phyloP scores from a whole-genome alignment of 1,140 invertebrate genomes.

The Coptotermes formosanus region DNA sequence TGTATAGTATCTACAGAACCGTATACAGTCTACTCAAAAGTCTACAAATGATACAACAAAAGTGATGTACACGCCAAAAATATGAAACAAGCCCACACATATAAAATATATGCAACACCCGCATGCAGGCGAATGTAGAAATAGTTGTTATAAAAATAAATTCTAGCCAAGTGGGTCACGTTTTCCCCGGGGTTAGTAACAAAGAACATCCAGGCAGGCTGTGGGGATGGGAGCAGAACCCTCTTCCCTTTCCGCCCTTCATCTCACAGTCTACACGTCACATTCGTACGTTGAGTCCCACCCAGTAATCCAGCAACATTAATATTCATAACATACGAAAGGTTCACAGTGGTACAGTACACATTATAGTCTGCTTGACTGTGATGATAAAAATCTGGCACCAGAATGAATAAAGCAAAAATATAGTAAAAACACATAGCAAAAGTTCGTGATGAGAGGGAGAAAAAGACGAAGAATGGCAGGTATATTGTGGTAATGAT shows the following conservation, averaged over 20 bases:
- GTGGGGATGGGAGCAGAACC: neutral
- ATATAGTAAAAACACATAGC: neutral
- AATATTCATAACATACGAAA: slow-evolving; percentile 17
- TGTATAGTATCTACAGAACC: neutral
- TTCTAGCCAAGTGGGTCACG: neutral
- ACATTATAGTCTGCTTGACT: slow-evolving; percentile 16
- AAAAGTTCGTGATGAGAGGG: neutral
- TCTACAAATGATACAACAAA: neutral
- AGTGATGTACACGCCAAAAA: neutral
- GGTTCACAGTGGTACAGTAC: neutral
- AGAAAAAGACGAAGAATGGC: neutral
- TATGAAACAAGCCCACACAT: neutral
- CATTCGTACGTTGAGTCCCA: slow-evolving; percentile 6
- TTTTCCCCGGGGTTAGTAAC: neutral
- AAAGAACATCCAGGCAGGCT: neutral
- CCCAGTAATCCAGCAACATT: neutral
- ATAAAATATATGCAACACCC: neutral
- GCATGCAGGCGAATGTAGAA: neutral
- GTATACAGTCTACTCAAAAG: neutral
- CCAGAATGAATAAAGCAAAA: neutral
- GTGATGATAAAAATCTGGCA: slow-evolving; percentile 16
- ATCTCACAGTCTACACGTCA: neutral
- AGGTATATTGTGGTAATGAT: neutral
- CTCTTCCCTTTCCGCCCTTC: neutral
- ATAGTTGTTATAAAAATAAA: slow-evolving; percentile 1